These are phyloP conservation scores for Tokudaia muenninki DNA, from an alignment of 2,797 vertebrate genomes.

Conservation along the genomic window DNA sequence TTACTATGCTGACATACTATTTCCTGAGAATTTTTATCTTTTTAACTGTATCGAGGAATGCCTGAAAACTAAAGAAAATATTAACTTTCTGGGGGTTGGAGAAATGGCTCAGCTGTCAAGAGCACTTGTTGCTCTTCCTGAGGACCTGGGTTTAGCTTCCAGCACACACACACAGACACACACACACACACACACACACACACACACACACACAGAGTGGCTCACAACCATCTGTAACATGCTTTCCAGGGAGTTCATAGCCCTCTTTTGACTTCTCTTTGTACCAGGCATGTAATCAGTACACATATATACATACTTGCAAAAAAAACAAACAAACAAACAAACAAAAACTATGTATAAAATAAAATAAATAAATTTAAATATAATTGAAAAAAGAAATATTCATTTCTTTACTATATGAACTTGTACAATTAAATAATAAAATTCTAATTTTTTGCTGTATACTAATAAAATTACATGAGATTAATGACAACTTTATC, in stretches of 20 bases:
- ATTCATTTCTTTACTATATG: neutral
- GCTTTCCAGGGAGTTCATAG: neutral
- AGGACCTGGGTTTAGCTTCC: neutral
- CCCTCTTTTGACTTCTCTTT: neutral
- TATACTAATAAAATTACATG: neutral
- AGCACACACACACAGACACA: neutral
- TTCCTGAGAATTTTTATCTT: conserved; percentile 12
- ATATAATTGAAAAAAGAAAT: neutral
- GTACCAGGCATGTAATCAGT: neutral
- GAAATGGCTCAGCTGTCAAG: neutral
- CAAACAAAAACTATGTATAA: neutral
- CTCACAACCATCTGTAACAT: neutral
- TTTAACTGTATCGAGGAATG: neutral
- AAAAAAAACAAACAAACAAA: too few species aligned
- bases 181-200: neutral
- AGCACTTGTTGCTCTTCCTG: neutral
- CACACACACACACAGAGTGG: neutral
- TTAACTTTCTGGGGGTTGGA: neutral
- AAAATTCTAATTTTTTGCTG: neutral
- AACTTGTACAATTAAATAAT: neutral
- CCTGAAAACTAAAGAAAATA: neutral
- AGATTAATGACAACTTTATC: neutral
- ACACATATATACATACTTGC: neutral
- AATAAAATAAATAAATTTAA: neutral
- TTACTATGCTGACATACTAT: neutral